Evolutionary conservation across 1,140 invertebrate genomes (phyloP).

Genomic region (Leptinotarsa undecemlineata): DNA sequence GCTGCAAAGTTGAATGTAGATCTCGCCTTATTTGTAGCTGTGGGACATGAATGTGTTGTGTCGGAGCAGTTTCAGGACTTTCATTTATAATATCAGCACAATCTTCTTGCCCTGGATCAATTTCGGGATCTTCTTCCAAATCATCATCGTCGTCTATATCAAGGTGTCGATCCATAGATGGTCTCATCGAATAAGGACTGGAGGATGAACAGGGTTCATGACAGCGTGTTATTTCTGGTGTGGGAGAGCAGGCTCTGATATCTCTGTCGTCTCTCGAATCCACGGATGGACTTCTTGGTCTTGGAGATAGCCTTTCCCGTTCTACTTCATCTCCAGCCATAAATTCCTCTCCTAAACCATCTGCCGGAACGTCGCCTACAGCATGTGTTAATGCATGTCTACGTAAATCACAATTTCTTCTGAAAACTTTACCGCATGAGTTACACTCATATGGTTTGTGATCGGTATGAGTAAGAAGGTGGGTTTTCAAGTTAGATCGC

Average conservation of each 20-base stretch:
- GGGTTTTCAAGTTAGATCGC: conserved; percentile 89
- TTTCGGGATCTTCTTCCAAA: conserved; percentile 59
- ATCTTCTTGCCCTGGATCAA: conserved; percentile 60
- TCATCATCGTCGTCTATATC: conserved; percentile 50
- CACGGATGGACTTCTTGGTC: conserved; percentile 39
- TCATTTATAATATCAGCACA: conserved; percentile 56
- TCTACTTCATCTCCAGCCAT: conserved; percentile 59
- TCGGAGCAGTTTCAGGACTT: conserved; percentile 51
- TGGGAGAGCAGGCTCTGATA: conserved; percentile 49
- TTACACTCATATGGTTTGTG: conserved; percentile 93
- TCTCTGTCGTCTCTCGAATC: conserved; percentile 46
- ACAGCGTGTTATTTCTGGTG: conserved; percentile 65
- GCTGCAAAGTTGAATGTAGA: conserved; percentile 61
- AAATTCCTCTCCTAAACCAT: conserved; percentile 68
- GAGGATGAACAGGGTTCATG: conserved; percentile 63
- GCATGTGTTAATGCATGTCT: conserved; percentile 84
- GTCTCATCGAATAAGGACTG: conserved; percentile 70
- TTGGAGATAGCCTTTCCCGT: conserved; percentile 56
- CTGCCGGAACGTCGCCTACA: conserved; percentile 77
- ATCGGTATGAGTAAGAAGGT: conserved; percentile 92
- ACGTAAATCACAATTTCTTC: conserved; percentile 82
- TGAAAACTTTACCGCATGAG: conserved; percentile 85
- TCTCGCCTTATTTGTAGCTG: conserved; percentile 74
- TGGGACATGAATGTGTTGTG: conserved; percentile 55
- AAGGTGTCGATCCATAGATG: conserved; percentile 55